Conservation (phyloP, 2,888 invertebrate genomes). For the Dicyrtoma fusca region DNA sequence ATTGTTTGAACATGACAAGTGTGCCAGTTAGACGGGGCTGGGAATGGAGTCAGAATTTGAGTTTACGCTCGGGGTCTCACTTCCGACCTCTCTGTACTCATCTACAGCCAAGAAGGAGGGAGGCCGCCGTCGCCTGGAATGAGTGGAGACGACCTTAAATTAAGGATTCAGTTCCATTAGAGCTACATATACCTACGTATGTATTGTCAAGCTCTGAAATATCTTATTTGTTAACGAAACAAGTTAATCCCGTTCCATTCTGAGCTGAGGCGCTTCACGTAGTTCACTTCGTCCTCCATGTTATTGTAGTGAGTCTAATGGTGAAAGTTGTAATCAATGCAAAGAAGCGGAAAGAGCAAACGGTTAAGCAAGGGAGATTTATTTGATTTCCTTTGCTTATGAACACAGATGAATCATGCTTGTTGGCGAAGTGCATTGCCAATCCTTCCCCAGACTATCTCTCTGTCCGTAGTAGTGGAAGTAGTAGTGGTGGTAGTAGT, state of each 20-base stretch:
- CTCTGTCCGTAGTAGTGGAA: too few species aligned
- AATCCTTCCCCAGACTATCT: too few species aligned
- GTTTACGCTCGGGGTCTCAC: not conserved
- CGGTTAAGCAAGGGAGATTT: constrained; percentile 40
- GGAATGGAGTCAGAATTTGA: not conserved
- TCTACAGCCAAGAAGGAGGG: not conserved
- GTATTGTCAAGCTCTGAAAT: constrained; percentile 5
- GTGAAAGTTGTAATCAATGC: constrained; percentile 41
- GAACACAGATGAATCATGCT: constrained; percentile 39
- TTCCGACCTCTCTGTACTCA: not conserved
- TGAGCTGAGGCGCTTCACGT: not conserved
- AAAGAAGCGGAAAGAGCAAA: constrained; percentile 45
- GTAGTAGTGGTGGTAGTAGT: too few species aligned
- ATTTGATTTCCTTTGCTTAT: constrained; percentile 43
- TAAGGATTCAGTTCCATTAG: not conserved
- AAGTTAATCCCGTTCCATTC: constrained; percentile 13
- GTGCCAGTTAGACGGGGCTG: too few species aligned
- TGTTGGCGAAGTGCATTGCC: not conserved
- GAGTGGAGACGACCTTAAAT: constrained; percentile 21
- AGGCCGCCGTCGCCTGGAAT: too few species aligned
- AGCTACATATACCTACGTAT: not conserved
- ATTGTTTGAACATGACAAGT: constrained; percentile 30
- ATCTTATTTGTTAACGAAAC: constrained; percentile 20
- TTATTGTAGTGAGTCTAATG: constrained; percentile 4
- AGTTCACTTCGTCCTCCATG: not conserved